These are phyloP conservation scores for Hippocampus abdominalis DNA, from an alignment of 2,113 vertebrate genomes.

Conservation along the genomic window DNA sequence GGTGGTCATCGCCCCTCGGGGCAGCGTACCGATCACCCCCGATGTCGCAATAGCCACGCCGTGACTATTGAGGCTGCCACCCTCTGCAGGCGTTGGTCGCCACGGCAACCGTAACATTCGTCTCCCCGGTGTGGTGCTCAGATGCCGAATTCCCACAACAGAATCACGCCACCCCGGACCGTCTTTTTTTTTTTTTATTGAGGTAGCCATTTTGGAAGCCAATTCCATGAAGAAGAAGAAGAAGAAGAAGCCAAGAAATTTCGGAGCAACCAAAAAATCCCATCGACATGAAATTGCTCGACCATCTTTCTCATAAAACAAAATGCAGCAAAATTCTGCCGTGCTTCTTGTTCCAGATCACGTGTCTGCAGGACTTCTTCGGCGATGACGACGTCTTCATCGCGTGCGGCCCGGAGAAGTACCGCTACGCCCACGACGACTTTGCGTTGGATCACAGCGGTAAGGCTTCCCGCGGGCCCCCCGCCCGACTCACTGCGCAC, in stretches of 20 bases:
- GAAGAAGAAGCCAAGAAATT: background rate
- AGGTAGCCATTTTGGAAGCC: background rate
- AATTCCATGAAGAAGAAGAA: background rate
- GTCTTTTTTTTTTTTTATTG: background rate
- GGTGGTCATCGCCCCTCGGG: background rate
- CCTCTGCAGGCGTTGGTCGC: background rate
- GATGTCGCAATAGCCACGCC: too few species aligned
- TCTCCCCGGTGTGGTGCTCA: background rate
- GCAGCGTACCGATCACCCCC: too few species aligned
- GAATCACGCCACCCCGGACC: background rate
- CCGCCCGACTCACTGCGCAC: constrained; percentile 56
- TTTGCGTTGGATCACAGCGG: constrained; percentile 95
- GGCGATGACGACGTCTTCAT: constrained; percentile 98
- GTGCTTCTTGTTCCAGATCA: constrained; percentile 73
- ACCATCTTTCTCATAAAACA: too few species aligned
- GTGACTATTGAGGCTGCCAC: too few species aligned
- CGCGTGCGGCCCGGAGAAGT: constrained; percentile 93
- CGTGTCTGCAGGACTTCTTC: constrained; percentile 94
- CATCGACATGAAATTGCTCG: background rate
- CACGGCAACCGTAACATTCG: background rate
- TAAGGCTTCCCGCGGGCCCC: constrained; percentile 79
- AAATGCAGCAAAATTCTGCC: background rate
- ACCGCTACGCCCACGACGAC: constrained; percentile 95
- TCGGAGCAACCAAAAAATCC: background rate
- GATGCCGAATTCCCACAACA: background rate